Evolutionary conservation across 2,113 vertebrate species (phyloP).

Genomic region (Aspiorhynchus laticeps): DNA sequence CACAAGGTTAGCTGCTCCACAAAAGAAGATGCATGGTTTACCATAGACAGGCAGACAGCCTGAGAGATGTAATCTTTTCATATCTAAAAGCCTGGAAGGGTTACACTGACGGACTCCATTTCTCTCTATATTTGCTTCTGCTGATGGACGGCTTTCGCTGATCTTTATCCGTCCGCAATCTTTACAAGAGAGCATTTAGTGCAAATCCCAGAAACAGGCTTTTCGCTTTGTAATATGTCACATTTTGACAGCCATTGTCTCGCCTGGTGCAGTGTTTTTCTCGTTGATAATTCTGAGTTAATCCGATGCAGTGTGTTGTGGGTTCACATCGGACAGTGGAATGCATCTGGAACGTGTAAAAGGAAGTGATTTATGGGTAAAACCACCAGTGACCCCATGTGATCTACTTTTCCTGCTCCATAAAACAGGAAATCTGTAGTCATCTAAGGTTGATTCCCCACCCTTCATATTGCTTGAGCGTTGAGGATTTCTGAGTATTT

Average conservation of each 20-base stretch:
- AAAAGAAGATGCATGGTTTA: constrained; percentile 66
- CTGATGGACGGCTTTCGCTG: constrained; percentile 34
- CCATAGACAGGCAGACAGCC: constrained; percentile 48
- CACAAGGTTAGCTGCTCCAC: constrained; percentile 63
- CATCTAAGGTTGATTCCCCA: background rate
- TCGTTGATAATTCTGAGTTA: background rate
- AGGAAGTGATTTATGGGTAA: constrained; percentile 56
- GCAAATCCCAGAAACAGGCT: background rate
- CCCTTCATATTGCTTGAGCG: background rate
- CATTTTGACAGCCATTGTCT: background rate
- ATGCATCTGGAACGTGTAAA: constrained; percentile 44
- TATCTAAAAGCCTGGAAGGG: constrained; percentile 56
- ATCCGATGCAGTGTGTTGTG: background rate
- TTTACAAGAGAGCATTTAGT: constrained; percentile 6
- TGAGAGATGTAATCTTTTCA: constrained; percentile 66
- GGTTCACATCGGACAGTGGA: constrained; percentile 31
- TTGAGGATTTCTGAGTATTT: background rate
- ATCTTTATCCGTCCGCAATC: constrained; percentile 46
- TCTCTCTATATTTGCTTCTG: constrained; percentile 56
- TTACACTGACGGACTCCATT: constrained; percentile 57
- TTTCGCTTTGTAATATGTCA: background rate
- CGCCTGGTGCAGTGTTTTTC: background rate
- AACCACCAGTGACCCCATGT: constrained; percentile 40
- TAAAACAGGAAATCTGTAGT: constrained; percentile 38
- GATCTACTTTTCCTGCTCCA: constrained; percentile 20